phyloP scores from a whole-genome alignment of 2,888 invertebrate genomes.

The Ceraclea dissimilis region DNA sequence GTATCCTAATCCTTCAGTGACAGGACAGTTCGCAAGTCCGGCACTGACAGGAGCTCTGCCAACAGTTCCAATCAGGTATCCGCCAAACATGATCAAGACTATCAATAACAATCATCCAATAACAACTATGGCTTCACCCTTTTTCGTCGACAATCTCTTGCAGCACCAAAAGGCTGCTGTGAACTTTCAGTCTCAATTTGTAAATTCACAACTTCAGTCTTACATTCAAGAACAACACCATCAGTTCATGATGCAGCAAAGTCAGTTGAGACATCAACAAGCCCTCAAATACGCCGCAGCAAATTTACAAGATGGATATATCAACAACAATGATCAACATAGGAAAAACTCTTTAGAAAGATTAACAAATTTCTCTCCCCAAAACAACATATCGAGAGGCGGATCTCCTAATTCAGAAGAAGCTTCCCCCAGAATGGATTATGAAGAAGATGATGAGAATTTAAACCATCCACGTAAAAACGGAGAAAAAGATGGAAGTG shows the following conservation, averaged over 20 bases:
- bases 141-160: constrained; percentile 54
- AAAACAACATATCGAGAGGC: constrained; percentile 16
- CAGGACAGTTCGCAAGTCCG: constrained; percentile 20
- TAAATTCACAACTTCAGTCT: constrained; percentile 46
- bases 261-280: constrained; percentile 22
- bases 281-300: constrained; percentile 21
- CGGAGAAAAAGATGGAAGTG: constrained; percentile 8
- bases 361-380: constrained; percentile 13
- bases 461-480: constrained; percentile 8
- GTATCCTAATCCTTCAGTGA: constrained; percentile 21
- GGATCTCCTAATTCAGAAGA: constrained; percentile 20
- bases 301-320: constrained; percentile 29
- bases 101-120: constrained; percentile 35
- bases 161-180: constrained; percentile 49
- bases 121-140: constrained; percentile 49
- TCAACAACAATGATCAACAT: constrained; percentile 9
- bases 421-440: constrained; percentile 21
- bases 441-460: constrained; percentile 23
- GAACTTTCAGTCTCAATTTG: constrained; percentile 44
- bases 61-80: constrained; percentile 15
- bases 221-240: constrained; percentile 29
- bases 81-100: constrained; percentile 24
- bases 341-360: constrained; percentile 30
- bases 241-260: constrained; percentile 25
- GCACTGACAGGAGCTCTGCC: constrained; percentile 12